Conservation (phyloP, 2,888 invertebrate species). For the Dolichopus griseipennis region DNA sequence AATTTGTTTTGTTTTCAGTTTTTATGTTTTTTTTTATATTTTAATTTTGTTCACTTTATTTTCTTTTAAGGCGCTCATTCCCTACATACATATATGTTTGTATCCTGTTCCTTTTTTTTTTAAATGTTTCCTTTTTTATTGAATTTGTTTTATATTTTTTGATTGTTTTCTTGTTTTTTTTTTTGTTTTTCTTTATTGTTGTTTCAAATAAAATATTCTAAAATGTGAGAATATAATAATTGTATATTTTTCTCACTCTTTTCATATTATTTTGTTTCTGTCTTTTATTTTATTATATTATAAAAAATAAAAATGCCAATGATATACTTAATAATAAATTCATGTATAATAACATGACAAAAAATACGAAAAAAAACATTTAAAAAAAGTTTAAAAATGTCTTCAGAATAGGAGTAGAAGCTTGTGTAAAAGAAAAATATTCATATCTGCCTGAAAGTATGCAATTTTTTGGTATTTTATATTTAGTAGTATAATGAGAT, state of each 20-base stretch:
- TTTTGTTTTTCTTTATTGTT: no score
- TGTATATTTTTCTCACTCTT: background rate
- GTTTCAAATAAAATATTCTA: background rate
- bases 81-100: background rate
- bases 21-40: no score
- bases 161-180: no score
- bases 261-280: background rate
- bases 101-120: background rate
- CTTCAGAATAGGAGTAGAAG: no score
- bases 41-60: background rate
- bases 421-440: no score
- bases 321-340: constrained; percentile 4
- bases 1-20: no score
- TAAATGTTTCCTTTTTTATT: background rate
- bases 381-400: no score
- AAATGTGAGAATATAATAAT: background rate
- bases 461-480: no score
- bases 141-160: no score
- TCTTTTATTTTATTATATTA: background rate
- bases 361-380: no score
- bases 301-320: background rate
- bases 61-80: background rate
- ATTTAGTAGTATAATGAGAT: no score
- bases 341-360: background rate
- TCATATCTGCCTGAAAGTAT: no score